phyloP scores from a whole-genome alignment of 2,888 invertebrate species.

The Panopea generosa region DNA sequence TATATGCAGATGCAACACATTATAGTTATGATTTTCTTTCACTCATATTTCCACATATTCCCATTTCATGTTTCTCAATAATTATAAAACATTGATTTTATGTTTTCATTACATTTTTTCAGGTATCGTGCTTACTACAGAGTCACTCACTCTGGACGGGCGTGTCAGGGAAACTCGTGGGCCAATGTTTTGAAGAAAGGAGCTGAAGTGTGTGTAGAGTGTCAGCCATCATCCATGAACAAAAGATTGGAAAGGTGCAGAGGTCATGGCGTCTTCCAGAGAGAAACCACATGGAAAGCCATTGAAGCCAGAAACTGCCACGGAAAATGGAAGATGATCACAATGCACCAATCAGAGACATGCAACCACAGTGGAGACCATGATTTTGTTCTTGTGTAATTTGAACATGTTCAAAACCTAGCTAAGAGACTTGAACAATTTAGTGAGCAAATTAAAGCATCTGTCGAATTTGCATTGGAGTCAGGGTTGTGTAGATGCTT shows the following conservation, averaged over 20 bases:
- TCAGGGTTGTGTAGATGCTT: too few species aligned
- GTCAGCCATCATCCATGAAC: slow-evolving; percentile 93
- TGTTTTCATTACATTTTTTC: slow-evolving; percentile 84
- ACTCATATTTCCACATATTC: too few species aligned
- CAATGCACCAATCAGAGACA: slow-evolving; percentile 80
- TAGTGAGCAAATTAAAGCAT: too few species aligned
- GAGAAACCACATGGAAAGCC: slow-evolving; percentile 93
- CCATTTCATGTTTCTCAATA: too few species aligned
- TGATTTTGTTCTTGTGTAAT: slow-evolving; percentile 63
- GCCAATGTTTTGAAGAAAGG: slow-evolving; percentile 85
- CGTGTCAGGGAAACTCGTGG: slow-evolving; percentile 69
- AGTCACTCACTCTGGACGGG: slow-evolving; percentile 87
- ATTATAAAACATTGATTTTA: too few species aligned
- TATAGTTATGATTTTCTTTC: too few species aligned
- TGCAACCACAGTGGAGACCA: slow-evolving; percentile 79
- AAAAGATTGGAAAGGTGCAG: slow-evolving; percentile 91
- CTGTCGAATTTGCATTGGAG: too few species aligned
- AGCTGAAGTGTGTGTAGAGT: slow-evolving; percentile 92
- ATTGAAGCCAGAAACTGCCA: slow-evolving; percentile 94
- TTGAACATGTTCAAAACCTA: too few species aligned
- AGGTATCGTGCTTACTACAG: slow-evolving; percentile 95
- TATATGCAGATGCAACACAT: too few species aligned
- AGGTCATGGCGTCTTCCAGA: slow-evolving; percentile 92
- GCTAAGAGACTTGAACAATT: too few species aligned
- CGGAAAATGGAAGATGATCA: slow-evolving; percentile 92